Evolutionary conservation across 2,888 invertebrate genomes (phyloP).

Genomic region (Mythimna impura): DNA sequence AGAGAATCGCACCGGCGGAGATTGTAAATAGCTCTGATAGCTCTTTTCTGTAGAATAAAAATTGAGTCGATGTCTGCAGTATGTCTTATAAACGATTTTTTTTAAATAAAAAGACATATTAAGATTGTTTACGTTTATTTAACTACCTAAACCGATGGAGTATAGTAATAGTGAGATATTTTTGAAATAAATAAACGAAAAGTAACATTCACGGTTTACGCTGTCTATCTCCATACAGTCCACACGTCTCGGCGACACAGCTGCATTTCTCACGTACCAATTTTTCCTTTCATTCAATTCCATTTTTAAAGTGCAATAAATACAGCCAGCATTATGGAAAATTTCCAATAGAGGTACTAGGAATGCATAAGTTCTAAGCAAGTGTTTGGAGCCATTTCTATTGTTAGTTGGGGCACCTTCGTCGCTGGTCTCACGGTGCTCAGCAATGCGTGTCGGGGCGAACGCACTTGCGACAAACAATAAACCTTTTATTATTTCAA

Average conservation of each 20-base stretch:
- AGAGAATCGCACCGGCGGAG: too few species aligned
- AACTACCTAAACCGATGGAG: too few species aligned
- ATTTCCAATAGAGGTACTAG: slow-evolving; percentile 46
- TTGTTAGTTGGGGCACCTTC: slow-evolving; percentile 46
- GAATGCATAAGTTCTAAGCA: slow-evolving; percentile 54
- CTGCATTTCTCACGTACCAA: slow-evolving; percentile 16
- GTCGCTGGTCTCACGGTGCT: slow-evolving; percentile 69
- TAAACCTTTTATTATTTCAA: slow-evolving; percentile 71
- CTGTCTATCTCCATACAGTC: background rate
- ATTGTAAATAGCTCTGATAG: too few species aligned
- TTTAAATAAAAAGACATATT: too few species aligned
- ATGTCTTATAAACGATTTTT: too few species aligned
- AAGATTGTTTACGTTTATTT: too few species aligned
- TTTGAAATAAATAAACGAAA: too few species aligned
- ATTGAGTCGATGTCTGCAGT: too few species aligned
- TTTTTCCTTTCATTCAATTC: slow-evolving; percentile 25
- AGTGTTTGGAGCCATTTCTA: slow-evolving; percentile 55
- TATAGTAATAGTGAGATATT: too few species aligned
- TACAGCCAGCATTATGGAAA: slow-evolving; percentile 31
- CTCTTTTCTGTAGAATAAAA: too few species aligned
- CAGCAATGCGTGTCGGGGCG: slow-evolving; percentile 77
- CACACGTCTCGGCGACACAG: background rate
- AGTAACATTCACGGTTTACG: too few species aligned
- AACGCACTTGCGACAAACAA: slow-evolving; percentile 76
- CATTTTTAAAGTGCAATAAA: slow-evolving; percentile 21